These are phyloP conservation scores for Mormyrus lacerda DNA, from an alignment of 2,113 vertebrate species.

Conservation along the genomic window DNA sequence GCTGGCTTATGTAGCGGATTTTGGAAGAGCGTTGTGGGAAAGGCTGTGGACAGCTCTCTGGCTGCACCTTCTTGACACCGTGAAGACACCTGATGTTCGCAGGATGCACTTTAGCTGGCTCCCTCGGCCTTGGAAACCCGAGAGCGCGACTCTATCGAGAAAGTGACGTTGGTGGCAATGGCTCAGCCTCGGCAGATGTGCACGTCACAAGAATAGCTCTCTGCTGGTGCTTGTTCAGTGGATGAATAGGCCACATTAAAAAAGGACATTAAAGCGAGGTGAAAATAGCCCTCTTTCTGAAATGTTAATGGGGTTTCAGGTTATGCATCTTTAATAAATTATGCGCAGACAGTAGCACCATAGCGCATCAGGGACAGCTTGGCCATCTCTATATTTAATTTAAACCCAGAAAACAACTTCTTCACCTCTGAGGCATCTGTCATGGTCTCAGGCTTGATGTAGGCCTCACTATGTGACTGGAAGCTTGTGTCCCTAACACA, in stretches of 20 bases:
- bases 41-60: not conserved
- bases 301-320: conserved; percentile 38
- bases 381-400: conserved; percentile 28
- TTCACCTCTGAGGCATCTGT: conserved; percentile 29
- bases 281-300: conserved; percentile 38
- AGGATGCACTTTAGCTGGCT: not conserved
- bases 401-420: conserved; percentile 30
- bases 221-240: conserved; percentile 10
- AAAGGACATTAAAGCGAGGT: conserved; percentile 27
- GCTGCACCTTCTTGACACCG: not conserved
- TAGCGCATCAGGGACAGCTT: conserved; percentile 1
- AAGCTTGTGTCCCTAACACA: not conserved
- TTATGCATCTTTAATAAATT: conserved; percentile 39
- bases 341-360: conserved; percentile 13
- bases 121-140: not conserved
- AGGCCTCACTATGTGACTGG: not conserved
- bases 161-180: not conserved
- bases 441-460: conserved; percentile 24
- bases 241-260: conserved; percentile 29
- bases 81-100: not conserved
- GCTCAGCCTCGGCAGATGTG: not conserved
- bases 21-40: not conserved
- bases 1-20: not conserved
- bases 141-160: not conserved
- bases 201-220: conserved; percentile 9